These are phyloP conservation scores for Lagocephalus sceleratus DNA, from an alignment of 2,797 vertebrate species.

Conservation along the genomic window DNA sequence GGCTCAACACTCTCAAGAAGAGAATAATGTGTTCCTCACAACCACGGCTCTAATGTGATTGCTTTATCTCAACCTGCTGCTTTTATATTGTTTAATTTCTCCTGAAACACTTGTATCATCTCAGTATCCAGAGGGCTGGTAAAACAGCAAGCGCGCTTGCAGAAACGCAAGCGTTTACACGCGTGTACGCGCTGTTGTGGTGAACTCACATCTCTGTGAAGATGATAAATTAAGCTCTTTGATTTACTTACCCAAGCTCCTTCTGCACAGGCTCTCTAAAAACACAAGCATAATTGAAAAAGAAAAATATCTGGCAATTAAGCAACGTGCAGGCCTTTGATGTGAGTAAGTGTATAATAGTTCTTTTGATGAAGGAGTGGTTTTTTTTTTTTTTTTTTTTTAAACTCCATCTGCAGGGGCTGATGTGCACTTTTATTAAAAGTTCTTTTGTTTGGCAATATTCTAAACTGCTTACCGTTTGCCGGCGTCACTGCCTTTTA, in stretches of 20 bases:
- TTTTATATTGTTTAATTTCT: conserved; percentile 67
- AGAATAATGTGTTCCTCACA: conserved; percentile 70
- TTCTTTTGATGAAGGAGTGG: conserved; percentile 68
- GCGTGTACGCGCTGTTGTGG: conserved; percentile 41
- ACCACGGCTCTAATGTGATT: conserved; percentile 66
- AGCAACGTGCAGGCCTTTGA: conserved; percentile 68
- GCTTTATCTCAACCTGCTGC: conserved; percentile 73
- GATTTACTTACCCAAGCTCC: conserved; percentile 55
- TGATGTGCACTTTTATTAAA: conserved; percentile 70
- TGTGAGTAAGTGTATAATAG: conserved; percentile 69
- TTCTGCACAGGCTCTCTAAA: conserved; percentile 57
- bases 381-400: too few species aligned
- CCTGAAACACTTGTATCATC: conserved; percentile 53
- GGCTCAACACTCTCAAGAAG: conserved; percentile 51
- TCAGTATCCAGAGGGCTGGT: conserved; percentile 54
- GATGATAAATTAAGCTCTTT: conserved; percentile 63
- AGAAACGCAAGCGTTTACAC: conserved; percentile 43
- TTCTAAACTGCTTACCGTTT: conserved; percentile 67
- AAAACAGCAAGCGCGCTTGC: conserved; percentile 23
- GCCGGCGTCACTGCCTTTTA: conserved; percentile 63
- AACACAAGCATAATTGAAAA: conserved; percentile 71
- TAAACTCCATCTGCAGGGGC: conserved; percentile 59
- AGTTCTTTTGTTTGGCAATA: conserved; percentile 68
- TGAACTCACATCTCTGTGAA: conserved; percentile 36
- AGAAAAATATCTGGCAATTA: conserved; percentile 72